Base-by-base conservation (phyloP, 2,888 invertebrate species). In the Morpho achilles region DNA sequence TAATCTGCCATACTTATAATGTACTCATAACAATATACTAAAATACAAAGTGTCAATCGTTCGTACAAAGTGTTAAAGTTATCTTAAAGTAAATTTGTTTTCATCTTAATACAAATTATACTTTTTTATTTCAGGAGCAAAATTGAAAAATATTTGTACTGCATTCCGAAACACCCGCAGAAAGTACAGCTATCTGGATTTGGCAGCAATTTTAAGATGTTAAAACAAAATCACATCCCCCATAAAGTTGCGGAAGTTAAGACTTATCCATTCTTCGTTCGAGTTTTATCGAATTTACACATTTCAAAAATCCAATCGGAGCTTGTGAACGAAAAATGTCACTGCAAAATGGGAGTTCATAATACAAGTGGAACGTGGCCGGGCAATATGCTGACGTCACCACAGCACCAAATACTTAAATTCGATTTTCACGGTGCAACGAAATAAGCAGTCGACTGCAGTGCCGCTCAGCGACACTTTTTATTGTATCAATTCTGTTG, bases 271-370 rank as follows among this genome's bases (percentile, higher is more conserved):
- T 63, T 61, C 58, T 58, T 51, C 53, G 56, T 61, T 59, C 56
- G 61, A 61, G 77, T 79, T 83, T 80, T 84, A 86, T 87, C 82
- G 80, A 84, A 85, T 87, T 87, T 86, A 87, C 86, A 87, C 86
- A 84, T 84, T 86, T 83, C 81, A 79, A 83, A 86, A 87, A 88
- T 87, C 81, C 86, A 86, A 87, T 87, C 82, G 78, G 76, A 71
- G 77, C 76, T 76, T 76, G 80, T 77, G 85, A 84, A 84, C 83
- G 87, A 82, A 82, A 87, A 87, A 85, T 84, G 86, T 87, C 87
- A 84, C 76, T 74, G 79, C 58, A 83, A 84, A 87, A 87, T 85
- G 83, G 80, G 75, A 86, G 78, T 85, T 87, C 80, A 86, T 87
- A 85, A 86, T 82, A 84, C 79, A 78, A 82, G 78, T 72, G 76